These are phyloP conservation scores for Sorex maritimensis DNA, from an alignment of 2,797 vertebrate species.

Conservation along the genomic window DNA sequence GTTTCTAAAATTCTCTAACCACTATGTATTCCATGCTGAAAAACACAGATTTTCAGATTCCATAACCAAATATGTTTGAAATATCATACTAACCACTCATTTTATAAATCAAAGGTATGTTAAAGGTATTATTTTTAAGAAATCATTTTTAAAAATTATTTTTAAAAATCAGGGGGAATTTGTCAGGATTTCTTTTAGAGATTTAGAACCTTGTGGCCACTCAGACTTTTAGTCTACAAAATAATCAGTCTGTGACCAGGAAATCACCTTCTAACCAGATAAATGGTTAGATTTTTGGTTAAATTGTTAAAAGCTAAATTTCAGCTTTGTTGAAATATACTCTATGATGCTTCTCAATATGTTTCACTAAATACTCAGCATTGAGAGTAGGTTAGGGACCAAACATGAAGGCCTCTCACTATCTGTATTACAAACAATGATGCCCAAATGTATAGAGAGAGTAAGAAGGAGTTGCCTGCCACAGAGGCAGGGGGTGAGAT, in stretches of 20 bases:
- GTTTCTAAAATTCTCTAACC: not conserved
- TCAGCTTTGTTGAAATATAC: not conserved
- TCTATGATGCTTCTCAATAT: slow-evolving; percentile 15
- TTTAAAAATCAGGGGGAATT: not conserved
- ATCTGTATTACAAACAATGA: no score
- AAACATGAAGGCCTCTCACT: no score
- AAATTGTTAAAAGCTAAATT: no score
- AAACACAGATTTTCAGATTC: not conserved
- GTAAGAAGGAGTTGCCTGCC: no score
- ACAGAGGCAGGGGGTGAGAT: no score
- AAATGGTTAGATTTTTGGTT: not conserved
- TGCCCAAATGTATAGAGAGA: no score
- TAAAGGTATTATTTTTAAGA: slow-evolving; percentile 14
- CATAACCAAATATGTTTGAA: not conserved
- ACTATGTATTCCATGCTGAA: not conserved
- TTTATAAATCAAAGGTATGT: slow-evolving; percentile 4
- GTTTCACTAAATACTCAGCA: not conserved
- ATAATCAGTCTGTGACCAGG: not conserved
- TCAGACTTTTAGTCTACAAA: not conserved
- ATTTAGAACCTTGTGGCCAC: not conserved
- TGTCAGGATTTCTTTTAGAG: not conserved
- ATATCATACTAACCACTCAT: not conserved
- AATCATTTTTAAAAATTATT: no score
- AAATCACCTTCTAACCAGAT: not conserved
- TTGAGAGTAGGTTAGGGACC: no score